Conservation (phyloP, 2,797 vertebrate genomes). For the Pygocentrus nattereri region DNA sequence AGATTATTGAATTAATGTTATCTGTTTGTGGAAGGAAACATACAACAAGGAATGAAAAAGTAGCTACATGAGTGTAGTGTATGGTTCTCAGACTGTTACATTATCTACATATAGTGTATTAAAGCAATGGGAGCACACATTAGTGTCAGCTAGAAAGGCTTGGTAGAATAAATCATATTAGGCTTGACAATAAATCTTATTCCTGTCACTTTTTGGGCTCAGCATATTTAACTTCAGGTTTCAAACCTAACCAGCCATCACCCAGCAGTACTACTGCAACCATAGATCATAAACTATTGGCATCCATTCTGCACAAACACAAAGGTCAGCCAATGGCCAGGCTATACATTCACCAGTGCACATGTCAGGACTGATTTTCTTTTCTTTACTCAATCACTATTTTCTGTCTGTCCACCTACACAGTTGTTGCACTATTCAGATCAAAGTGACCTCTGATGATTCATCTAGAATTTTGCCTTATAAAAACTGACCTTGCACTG, state of each 20-base stretch:
- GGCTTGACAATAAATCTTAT: slow-evolving; percentile 55
- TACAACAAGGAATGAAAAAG: neutral
- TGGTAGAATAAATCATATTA: slow-evolving; percentile 46
- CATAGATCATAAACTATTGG: slow-evolving; percentile 49
- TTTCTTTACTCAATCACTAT: neutral
- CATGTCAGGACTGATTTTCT: neutral
- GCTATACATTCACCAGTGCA: neutral
- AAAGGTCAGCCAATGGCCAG: slow-evolving; percentile 17
- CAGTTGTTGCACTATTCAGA: neutral
- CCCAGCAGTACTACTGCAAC: slow-evolving; percentile 53
- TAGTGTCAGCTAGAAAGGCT: slow-evolving; percentile 46
- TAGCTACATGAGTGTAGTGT: too few species aligned
- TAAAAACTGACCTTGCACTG: too few species aligned
- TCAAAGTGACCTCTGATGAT: too few species aligned
- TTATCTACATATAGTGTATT: neutral
- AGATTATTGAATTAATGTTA: neutral
- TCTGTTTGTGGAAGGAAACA: neutral
- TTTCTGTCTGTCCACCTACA: neutral
- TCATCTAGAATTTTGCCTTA: too few species aligned
- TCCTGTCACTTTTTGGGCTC: slow-evolving; percentile 59
- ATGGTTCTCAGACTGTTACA: neutral
- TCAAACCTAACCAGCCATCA: slow-evolving; percentile 56
- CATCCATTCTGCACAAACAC: slow-evolving; percentile 13
- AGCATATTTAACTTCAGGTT: slow-evolving; percentile 55
- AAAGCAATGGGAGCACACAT: slow-evolving; percentile 47